Conservation (phyloP, 2,113 vertebrate genomes). For the Prunella fulvescens region DNA sequence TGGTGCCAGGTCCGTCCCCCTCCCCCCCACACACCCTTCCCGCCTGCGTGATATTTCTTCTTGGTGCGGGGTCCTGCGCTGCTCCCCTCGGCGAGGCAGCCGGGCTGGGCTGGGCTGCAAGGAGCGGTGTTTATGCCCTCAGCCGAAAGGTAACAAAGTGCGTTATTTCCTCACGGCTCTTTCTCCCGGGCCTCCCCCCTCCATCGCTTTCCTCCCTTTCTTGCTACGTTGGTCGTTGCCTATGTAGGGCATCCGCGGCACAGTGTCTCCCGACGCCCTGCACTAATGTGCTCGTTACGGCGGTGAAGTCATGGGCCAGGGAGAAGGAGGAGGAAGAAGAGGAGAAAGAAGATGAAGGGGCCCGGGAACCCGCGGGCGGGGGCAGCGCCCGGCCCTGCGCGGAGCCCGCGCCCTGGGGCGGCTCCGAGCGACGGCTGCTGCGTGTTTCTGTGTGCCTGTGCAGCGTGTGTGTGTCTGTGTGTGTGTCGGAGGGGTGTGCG, state of each 20-base stretch:
- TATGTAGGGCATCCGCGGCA: slow-evolving; percentile 71
- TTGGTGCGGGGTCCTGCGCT: background rate
- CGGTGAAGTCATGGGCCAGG: slow-evolving; percentile 58
- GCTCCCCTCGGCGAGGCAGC: background rate
- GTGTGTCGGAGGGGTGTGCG: background rate
- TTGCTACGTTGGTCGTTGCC: slow-evolving; percentile 1
- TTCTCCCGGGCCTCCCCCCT: background rate
- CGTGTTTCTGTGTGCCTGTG: background rate
- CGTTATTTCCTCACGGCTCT: background rate
- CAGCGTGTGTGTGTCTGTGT: background rate
- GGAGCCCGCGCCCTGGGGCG: background rate
- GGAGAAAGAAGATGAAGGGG: background rate
- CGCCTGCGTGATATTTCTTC: background rate
- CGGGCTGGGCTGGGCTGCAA: background rate
- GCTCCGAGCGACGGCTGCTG: background rate
- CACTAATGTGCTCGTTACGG: slow-evolving; percentile 18
- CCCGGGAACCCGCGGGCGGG: background rate
- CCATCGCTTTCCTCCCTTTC: slow-evolving; percentile 2
- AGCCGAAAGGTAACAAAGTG: slow-evolving; percentile 27
- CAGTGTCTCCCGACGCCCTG: slow-evolving; percentile 40
- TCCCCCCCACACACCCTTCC: background rate
- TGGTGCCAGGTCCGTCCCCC: slow-evolving; percentile 24
- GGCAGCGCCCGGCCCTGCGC: background rate
- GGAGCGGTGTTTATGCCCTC: background rate
- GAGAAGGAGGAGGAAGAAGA: background rate